Conservation (phyloP, 2,797 vertebrate genomes). For the Scolopax bukidnonensis region DNA sequence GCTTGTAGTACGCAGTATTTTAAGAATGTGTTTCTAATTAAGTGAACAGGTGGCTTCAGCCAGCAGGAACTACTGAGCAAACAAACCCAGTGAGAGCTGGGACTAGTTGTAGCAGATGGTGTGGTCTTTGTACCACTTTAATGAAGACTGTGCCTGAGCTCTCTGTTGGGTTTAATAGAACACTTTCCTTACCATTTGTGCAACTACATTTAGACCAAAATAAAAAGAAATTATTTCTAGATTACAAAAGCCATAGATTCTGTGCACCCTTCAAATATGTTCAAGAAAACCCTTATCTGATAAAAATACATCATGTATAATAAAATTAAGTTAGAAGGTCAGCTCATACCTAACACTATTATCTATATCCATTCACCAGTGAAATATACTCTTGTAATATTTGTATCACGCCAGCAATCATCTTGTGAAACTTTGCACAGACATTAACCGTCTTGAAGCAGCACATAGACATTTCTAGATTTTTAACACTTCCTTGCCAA, state of each 20-base stretch:
- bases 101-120: constrained; percentile 65
- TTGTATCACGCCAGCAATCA: neutral
- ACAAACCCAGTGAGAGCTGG: constrained; percentile 65
- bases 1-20: constrained; percentile 18
- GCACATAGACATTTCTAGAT: neutral
- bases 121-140: constrained; percentile 64
- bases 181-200: neutral
- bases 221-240: neutral
- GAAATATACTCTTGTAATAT: neutral
- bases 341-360: neutral
- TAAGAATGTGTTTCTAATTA: constrained; percentile 60
- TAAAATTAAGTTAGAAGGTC: neutral
- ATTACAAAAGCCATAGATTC: neutral
- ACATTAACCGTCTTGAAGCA: neutral
- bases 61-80: constrained; percentile 60
- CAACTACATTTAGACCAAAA: neutral
- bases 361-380: neutral
- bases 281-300: neutral
- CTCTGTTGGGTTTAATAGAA: constrained; percentile 30
- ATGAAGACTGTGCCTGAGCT: constrained; percentile 53
- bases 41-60: constrained; percentile 68
- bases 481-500: neutral
- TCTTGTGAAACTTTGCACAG: neutral
- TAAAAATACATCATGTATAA: neutral
- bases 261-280: neutral